Evolutionary conservation across 2,113 vertebrate genomes (phyloP).

Genomic region (Athene cunicularia): DNA sequence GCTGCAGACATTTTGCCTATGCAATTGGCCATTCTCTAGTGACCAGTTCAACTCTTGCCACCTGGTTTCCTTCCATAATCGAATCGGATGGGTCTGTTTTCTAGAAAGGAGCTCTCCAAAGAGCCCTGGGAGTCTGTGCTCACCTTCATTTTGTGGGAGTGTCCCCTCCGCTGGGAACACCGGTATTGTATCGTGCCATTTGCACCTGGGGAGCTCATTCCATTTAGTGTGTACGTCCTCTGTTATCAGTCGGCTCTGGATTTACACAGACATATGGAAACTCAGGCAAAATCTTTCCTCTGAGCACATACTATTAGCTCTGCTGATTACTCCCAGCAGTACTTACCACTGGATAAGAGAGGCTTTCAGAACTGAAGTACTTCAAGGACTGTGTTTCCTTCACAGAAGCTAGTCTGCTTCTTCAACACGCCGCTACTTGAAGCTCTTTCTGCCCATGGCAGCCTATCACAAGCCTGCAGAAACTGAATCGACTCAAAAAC

Average conservation of each 20-base stretch:
- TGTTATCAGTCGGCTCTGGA: neutral
- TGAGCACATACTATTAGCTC: neutral
- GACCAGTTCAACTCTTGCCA: neutral
- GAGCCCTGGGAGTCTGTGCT: neutral
- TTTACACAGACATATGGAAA: neutral
- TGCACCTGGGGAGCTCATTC: neutral
- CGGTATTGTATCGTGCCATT: neutral
- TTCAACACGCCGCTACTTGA: conserved; percentile 24
- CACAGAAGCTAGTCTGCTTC: neutral
- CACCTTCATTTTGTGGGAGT: neutral
- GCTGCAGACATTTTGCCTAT: neutral
- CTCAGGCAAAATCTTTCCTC: neutral
- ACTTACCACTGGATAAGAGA: conserved; percentile 9
- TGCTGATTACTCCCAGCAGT: conserved; percentile 39
- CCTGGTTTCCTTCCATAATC: neutral
- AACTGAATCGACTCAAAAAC: neutral
- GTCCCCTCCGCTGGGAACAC: neutral
- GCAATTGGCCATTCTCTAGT: neutral
- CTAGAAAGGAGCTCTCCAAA: neutral
- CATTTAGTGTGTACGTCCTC: neutral
- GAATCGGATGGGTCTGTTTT: neutral
- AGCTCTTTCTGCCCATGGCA: neutral
- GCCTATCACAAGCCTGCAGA: neutral
- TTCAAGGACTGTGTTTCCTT: conserved; percentile 34
- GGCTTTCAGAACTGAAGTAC: conserved; percentile 51